A percentile compares a stretch with the other conserved stretches of the same genome.
phyloP scores from a whole-genome alignment of 1,140 invertebrate species.

The Temnothorax nylanderi region DNA sequence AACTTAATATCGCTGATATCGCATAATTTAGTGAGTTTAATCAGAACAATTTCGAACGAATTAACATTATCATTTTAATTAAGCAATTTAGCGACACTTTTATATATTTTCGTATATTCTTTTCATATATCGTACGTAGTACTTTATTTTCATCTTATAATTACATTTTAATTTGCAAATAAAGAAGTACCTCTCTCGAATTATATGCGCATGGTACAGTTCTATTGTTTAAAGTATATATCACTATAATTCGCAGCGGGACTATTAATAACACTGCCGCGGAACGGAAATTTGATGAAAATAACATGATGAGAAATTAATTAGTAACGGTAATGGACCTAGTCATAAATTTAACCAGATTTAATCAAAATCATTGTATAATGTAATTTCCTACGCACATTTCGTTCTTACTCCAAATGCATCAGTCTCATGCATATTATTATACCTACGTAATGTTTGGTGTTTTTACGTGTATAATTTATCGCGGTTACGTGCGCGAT shows the following conservation, averaged over 20 bases:
- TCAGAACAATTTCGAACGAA: constrained; percentile 4
- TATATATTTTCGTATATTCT: not conserved
- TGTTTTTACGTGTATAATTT: not conserved
- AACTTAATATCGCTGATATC: constrained; percentile 21
- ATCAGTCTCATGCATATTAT: not conserved
- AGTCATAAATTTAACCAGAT: constrained; percentile 46
- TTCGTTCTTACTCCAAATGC: constrained; percentile 21
- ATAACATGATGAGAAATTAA: constrained; percentile 67
- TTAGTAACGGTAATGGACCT: constrained; percentile 47
- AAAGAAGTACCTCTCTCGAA: constrained; percentile 10
- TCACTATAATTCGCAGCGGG: constrained; percentile 41
- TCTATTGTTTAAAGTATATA: constrained; percentile 25
- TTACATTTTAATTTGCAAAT: constrained; percentile 12
- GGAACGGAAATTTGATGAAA: constrained; percentile 62
- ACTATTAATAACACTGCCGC: constrained; percentile 55
- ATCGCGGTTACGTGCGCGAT: not conserved
- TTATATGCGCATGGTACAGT: not conserved
- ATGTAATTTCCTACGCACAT: constrained; percentile 65
- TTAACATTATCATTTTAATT: constrained; percentile 39
- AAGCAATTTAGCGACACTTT: not conserved
- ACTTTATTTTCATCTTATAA: not conserved
- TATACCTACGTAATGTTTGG: not conserved
- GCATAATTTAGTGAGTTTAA: constrained; percentile 35
- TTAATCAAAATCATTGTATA: constrained; percentile 62
- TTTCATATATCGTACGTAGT: not conserved